Evolutionary conservation across 2,888 invertebrate genomes (phyloP).

Genomic region (Cephus rjabovi): DNA sequence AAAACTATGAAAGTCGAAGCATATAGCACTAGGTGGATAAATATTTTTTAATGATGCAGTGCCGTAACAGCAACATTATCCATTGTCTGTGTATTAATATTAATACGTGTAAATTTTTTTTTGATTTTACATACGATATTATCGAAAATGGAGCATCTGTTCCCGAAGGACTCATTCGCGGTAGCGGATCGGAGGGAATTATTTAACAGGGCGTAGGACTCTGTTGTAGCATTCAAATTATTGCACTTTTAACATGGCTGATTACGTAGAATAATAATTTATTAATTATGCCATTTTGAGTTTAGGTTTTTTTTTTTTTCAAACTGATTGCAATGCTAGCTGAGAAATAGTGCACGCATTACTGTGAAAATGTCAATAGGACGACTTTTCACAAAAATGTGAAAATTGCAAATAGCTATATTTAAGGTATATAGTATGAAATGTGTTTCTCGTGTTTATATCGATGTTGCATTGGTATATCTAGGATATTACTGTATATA

Average conservation of each 20-base stretch:
- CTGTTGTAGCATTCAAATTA: not conserved
- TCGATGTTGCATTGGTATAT: not conserved
- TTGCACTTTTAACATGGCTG: not conserved
- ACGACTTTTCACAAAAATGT: not conserved
- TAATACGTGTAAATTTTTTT: not conserved
- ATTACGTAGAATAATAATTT: not conserved
- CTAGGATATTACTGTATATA: not conserved
- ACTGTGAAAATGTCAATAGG: not conserved
- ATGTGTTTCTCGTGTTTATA: not conserved
- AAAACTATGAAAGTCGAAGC: not conserved
- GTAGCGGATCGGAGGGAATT: not conserved
- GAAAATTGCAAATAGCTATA: not conserved
- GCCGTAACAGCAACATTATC: not conserved
- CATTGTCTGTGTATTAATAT: not conserved
- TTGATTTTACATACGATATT: not conserved
- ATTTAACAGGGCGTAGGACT: not conserved
- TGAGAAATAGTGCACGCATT: not conserved
- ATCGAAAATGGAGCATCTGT: not conserved
- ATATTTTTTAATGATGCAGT: not conserved
- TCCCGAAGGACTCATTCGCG: not conserved
- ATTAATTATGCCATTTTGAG: not conserved
- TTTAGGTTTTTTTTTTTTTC: not conserved
- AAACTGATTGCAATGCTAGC: not conserved
- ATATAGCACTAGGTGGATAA: not conserved
- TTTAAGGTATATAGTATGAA: not conserved